A percentile compares a stretch with the other conserved stretches of the same genome.
Evolutionary conservation across 2,888 invertebrate species (phyloP).

Genomic region (Eupithecia dodoneata): DNA sequence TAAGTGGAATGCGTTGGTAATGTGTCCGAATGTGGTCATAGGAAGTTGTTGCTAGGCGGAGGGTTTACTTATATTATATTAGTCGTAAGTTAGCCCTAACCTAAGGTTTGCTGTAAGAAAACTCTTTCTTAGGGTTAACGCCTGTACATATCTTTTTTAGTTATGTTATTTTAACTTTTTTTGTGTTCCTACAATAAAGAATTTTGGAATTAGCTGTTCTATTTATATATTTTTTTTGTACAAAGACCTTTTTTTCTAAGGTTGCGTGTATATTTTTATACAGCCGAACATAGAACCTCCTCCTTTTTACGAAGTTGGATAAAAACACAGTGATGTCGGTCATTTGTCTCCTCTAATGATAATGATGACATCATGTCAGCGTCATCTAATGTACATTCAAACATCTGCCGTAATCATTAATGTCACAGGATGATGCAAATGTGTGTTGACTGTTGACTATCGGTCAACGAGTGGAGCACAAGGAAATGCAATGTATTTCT

Average conservation of each 20-base stretch:
- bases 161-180: too few relatives aligned
- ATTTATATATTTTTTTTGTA: too few relatives aligned
- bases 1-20: conserved; percentile 22
- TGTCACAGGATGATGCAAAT: conserved; percentile 29
- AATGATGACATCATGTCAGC: conserved; percentile 33
- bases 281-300: too few relatives aligned
- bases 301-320: background rate
- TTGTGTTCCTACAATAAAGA: too few relatives aligned
- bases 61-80: background rate
- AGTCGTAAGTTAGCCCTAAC: background rate
- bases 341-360: conserved; percentile 13
- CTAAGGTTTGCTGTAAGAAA: too few relatives aligned
- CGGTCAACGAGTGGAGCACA: background rate
- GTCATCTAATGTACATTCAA: conserved; percentile 20
- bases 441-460: background rate
- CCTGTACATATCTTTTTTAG: too few relatives aligned
- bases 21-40: conserved; percentile 1
- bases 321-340: background rate
- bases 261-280: too few relatives aligned
- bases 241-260: too few relatives aligned
- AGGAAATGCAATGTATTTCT: background rate
- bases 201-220: too few relatives aligned
- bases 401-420: conserved; percentile 31
- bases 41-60: background rate
- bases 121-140: too few relatives aligned